Evolutionary conservation across 2,113 vertebrate genomes (phyloP), one percentile per base, ranked within the genome.

Genomic region (Fulmarus glacialis): DNA sequence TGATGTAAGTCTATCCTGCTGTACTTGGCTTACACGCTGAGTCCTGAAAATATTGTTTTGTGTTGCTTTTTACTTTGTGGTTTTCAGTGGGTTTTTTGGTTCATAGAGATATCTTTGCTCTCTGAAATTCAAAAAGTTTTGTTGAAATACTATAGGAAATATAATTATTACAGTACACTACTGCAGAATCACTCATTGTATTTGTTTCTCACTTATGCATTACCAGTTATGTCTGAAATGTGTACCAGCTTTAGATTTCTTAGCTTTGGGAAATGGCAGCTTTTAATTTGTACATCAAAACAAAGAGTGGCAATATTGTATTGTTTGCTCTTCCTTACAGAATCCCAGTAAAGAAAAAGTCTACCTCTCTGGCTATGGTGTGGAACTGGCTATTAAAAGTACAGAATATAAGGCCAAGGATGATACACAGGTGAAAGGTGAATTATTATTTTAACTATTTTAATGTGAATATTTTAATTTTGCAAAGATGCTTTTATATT

Each of bases 321-420:
- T 15, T 52, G 36, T 55, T 94, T 62, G 75, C 45, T 87, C 82
- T 81, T 70, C 19, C n/a, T 96, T 95, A 47, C 98, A 99, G 99
- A 99, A 98, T 95, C 98, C 99, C 62, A 98, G 97, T 64, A 90
- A 93, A 55, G 98, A 98, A 67, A 99, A 98, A 82, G 99, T 99
- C 60, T 98, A 98, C 89, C 98, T 99, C 75, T 99, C 99, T 38
- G 99, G 99, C 47, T 99, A 99, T 56, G 99, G 99, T 16, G 99
- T 99, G 91, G 99, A 99, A 89, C 97, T 99, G 96, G 99, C 99
- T 82, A 99, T 99, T 96, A 99, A 99, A 98, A 99, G 98, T 98
- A 99, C 99, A 90, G 99, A 99, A 96, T 99, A 99, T 97, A 99
- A 99, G 95, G 99, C 99, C 81, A 99, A 99, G 98, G 99, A 99